Conservation (phyloP, 2,113 vertebrate species). For the Anolis carolinensis region DNA sequence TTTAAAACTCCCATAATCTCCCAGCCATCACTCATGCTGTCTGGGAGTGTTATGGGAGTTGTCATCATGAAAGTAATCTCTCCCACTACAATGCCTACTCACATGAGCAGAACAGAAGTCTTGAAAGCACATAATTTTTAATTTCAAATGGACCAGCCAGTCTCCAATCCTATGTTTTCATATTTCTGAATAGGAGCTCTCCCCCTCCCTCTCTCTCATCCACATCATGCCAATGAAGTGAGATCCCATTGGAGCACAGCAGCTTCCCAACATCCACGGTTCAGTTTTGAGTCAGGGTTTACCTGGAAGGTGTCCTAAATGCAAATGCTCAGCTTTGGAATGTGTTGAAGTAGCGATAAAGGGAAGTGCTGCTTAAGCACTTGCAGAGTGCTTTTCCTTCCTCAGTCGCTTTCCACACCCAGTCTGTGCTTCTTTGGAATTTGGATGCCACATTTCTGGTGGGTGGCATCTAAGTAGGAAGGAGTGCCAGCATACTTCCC, state of each 20-base stretch:
- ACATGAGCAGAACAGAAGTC: rapidly evolving
- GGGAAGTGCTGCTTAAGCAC: not conserved
- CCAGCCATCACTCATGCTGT: not conserved
- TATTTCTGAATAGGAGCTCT: not conserved
- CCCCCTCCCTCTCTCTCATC: not conserved
- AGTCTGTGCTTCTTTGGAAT: not conserved
- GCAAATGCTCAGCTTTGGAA: not conserved
- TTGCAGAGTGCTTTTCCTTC: not conserved
- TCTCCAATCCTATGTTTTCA: not conserved
- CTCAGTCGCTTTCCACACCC: not conserved
- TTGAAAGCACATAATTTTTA: not conserved
- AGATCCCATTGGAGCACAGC: not conserved
- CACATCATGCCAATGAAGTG: not conserved
- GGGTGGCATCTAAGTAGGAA: not conserved
- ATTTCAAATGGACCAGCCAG: not conserved
- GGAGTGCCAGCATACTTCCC: not conserved
- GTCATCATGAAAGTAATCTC: not conserved
- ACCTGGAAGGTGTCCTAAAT: not conserved
- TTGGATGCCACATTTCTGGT: not conserved
- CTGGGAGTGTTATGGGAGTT: too few species aligned
- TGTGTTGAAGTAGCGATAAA: not conserved
- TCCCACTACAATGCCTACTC: not conserved
- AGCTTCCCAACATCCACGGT: not conserved
- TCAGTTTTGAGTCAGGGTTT: not conserved
- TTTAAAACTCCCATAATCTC: too few species aligned